These are phyloP conservation scores for Cryptotermes secundus DNA, from an alignment of 1,140 invertebrate species.

Conservation along the genomic window DNA sequence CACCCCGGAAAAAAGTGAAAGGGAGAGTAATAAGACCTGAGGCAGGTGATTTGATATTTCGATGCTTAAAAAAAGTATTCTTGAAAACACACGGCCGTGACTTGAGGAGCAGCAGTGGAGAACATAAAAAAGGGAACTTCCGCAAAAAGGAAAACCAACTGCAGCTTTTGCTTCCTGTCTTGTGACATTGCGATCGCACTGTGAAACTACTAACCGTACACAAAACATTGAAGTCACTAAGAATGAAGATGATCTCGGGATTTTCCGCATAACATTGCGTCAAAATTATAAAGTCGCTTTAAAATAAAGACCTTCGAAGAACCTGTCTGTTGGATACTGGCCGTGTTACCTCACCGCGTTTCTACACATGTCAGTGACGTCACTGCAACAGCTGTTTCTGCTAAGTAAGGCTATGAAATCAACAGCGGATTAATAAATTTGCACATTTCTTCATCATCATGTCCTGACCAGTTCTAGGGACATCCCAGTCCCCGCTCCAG, in stretches of 20 bases:
- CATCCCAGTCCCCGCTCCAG: too few species aligned
- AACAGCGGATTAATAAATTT: too few species aligned
- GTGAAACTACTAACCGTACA: not conserved
- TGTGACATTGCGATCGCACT: not conserved
- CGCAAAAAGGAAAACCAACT: not conserved
- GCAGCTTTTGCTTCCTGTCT: slow-evolving; percentile 13
- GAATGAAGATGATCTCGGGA: not conserved
- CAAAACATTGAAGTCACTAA: not conserved
- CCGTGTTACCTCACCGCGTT: too few species aligned
- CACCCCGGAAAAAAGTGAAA: not conserved
- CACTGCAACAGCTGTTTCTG: too few species aligned
- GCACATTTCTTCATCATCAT: too few species aligned
- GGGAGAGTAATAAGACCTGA: slow-evolving; percentile 18
- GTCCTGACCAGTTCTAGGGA: too few species aligned
- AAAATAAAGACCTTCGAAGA: too few species aligned
- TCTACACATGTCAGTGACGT: too few species aligned
- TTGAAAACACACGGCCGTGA: not conserved
- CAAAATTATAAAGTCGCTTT: not conserved
- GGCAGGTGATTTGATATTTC: slow-evolving; percentile 16
- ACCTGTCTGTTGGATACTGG: too few species aligned
- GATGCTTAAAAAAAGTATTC: not conserved
- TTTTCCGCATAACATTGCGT: not conserved
- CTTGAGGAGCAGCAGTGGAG: not conserved
- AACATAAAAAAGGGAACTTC: slow-evolving; percentile 5
- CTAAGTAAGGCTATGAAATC: too few species aligned